These are phyloP conservation scores for Polyommatus icarus DNA, from an alignment of 2,888 invertebrate genomes.

Conservation along the genomic window DNA sequence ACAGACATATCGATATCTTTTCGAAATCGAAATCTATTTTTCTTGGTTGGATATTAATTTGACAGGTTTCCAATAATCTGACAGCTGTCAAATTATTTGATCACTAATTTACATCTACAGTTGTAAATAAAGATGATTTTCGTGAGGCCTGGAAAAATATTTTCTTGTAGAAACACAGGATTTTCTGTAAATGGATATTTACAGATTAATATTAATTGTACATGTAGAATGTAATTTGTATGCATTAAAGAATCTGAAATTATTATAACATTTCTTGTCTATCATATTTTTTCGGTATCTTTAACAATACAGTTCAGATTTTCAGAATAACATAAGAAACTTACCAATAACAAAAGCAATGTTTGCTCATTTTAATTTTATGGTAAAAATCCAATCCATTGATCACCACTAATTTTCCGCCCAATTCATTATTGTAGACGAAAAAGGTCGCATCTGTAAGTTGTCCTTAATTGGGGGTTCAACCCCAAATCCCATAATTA, in stretches of 20 bases:
- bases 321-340: too few relatives aligned
- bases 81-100: conserved; percentile 8
- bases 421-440: neutral
- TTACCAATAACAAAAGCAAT: too few relatives aligned
- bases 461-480: neutral
- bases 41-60: neutral
- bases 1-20: neutral
- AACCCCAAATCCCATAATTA: neutral
- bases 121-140: neutral
- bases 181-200: neutral
- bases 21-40: neutral
- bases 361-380: neutral
- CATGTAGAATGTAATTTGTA: too few relatives aligned
- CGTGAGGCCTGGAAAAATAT: neutral
- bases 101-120: neutral
- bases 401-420: neutral
- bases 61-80: neutral
- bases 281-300: too few relatives aligned
- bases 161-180: neutral
- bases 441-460: neutral
- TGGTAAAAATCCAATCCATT: neutral
- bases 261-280: too few relatives aligned
- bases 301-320: too few relatives aligned
- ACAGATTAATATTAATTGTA: too few relatives aligned
- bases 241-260: too few relatives aligned